Base-by-base conservation (phyloP, 2,888 invertebrate genomes). In the Criorhina ranunculi region DNA sequence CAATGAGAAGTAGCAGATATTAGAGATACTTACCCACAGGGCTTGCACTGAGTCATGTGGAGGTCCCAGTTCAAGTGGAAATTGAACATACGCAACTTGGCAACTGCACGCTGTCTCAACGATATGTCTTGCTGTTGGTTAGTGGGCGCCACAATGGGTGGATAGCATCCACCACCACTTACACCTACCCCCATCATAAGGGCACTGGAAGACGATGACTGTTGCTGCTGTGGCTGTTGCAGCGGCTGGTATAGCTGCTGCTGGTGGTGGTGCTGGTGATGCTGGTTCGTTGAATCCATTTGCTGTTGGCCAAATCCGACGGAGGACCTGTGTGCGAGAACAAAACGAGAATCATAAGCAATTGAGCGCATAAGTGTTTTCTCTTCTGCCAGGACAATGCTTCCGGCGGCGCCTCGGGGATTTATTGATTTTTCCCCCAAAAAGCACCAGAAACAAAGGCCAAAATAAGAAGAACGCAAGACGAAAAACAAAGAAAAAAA, bases 51-150 rank as follows among this genome's bases (percentile, higher is more conserved):
- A 89, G 91, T 92, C 92, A 92, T 92, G 86, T 92, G 92, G 77
- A 92, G 89, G 88, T 92, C 92, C 92, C 92, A 92, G 88, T 92
- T 92, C 64, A 92, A 89, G 87, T 92, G 91, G 83, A 92, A 92
- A 89, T 92, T 92, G 87, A 92, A 92, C 90, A 92, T 91, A 86
- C 91, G 91, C 87, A 92, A 87, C 88, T 92, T 92, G 72, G 92
- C 92, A 73, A 92, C 91, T 66, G 92, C 92, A 42, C 92, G 92
- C 87, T 92, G 92, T 69, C 91, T 88, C 87, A 92, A 81, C 51
- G 92, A 91, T 75, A 91, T 90, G 88, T 91, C 91, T 87, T 90
- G 90, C 62, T 85, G 85, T 59, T 85, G 85, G 57, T 53, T 66
- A 9, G 11, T 66, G 37, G 85, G 85, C 33, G 85, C 85, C 59